Conservation (phyloP, 2,888 invertebrate species). For the Lasiommata megera region DNA sequence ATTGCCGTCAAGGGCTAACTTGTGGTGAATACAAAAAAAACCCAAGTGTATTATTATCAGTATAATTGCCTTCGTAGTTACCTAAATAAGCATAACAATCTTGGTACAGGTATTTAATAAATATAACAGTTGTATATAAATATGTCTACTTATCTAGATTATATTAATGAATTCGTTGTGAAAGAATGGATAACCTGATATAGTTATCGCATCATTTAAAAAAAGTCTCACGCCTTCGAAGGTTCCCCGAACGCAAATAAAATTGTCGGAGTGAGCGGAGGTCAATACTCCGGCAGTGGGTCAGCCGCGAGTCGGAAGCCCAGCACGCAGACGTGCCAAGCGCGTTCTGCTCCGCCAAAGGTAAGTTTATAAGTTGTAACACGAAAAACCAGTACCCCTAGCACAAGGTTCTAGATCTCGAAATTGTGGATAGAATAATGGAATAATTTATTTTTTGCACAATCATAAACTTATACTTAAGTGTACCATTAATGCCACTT, state of each 20-base stretch:
- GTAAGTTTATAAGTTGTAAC: constrained; percentile 1
- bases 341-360: constrained; percentile 25
- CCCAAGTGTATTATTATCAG: no score
- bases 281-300: constrained; percentile 64
- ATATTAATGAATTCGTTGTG: constrained; percentile 6
- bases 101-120: no score
- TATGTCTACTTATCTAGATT: background rate
- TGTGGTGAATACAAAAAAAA: no score
- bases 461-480: no score
- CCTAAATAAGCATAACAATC: no score
- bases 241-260: constrained; percentile 30
- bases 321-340: constrained; percentile 33
- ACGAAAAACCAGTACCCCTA: background rate
- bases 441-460: no score
- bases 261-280: constrained; percentile 40
- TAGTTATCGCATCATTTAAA: constrained; percentile 20
- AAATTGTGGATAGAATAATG: no score
- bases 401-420: background rate
- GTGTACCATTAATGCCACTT: no score
- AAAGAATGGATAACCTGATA: constrained; percentile 15
- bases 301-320: constrained; percentile 48
- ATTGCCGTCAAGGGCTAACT: no score
- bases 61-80: no score
- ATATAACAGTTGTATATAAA: background rate
- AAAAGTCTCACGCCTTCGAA: constrained; percentile 25